Evolutionary conservation across 2,888 invertebrate species (phyloP).

Genomic region (Sinelater perroti): DNA sequence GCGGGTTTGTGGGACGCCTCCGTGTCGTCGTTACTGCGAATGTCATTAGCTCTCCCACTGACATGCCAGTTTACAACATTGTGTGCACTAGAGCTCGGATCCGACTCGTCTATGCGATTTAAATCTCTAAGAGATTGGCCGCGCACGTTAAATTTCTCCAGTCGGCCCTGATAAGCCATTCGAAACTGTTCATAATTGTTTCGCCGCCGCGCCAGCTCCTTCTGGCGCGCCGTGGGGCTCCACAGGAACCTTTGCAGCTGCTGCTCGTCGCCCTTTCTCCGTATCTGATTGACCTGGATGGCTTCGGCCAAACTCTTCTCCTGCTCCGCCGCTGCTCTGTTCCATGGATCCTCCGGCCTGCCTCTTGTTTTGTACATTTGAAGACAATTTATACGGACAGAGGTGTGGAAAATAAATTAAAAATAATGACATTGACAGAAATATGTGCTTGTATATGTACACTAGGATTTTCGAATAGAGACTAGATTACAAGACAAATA

Average conservation of each 20-base stretch:
- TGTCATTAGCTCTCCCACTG: conserved; percentile 10
- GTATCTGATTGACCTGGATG: conserved; percentile 41
- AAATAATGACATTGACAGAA: conserved; percentile 1
- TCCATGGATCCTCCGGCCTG: conserved; percentile 38
- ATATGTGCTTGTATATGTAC: too few relatives aligned
- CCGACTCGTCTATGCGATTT: background rate
- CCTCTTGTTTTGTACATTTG: conserved; percentile 42
- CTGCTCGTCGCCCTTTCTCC: conserved; percentile 3
- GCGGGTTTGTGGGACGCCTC: conserved; percentile 19
- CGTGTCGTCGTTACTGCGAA: conserved; percentile 5
- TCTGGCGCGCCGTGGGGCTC: conserved; percentile 13
- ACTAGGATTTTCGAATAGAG: too few relatives aligned
- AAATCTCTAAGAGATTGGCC: background rate
- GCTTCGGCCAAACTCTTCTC: conserved; percentile 37
- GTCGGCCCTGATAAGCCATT: conserved; percentile 26
- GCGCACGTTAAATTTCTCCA: conserved; percentile 12
- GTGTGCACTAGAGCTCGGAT: background rate
- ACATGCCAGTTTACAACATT: conserved; percentile 12
- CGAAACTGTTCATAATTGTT: conserved; percentile 41
- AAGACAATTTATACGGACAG: conserved; percentile 9
- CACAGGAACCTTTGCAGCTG: background rate
- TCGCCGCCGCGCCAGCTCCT: conserved; percentile 32
- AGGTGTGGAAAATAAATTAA: background rate
- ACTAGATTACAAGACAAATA: too few relatives aligned
- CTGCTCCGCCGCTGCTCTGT: conserved; percentile 28